Evolutionary conservation across 2,888 invertebrate species (phyloP), one percentile per base, ranked within the genome.

Genomic region (Ormyrus nitidulus): DNA sequence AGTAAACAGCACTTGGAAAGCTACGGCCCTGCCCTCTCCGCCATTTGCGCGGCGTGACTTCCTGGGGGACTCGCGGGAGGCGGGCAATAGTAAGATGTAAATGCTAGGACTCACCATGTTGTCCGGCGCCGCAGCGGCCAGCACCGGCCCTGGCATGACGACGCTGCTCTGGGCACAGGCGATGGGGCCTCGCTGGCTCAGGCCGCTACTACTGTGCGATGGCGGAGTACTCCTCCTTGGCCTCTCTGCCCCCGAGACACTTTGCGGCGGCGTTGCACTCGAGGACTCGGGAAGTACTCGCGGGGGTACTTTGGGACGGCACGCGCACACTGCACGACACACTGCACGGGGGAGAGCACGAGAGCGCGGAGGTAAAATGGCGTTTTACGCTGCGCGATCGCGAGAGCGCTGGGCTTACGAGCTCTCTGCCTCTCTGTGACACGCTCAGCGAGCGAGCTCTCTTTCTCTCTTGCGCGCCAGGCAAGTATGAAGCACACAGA

Each of bases 331-430:
- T 19, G 19, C 56, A 48, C 44, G 34, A 65, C 62, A 58, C 75
- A 49, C 46, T 19, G n/a, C 56, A 9, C 53, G 34, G 51, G 13
- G 58, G 58, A 6, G 70, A n/a, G 46, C 69, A 34, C 77, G n/a
- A 46, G n/a, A 46, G 11, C 72, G 72, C 61, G 74, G 54, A 77
- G 78, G 54, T 73, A 79, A 79, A 82, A 82, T 82, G 81, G 78
- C 81, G 81, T 78, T 79, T 34, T 76, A 64, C 77, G 79, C 69
- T 46, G 62, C 61, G 19, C 71, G 70, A 48, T 49, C 51, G 49
- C 34, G 56, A n/a, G 10, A 56, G 65, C 71, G 13, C 54, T 34
- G 46, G 54, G 48, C 48, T 34, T 19, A 34, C 13, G 46, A 34
- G 66, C 65, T 65, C 49, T 11, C 54, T 34, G 9, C 6, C 70